phyloP scores from a whole-genome alignment of 2,113 vertebrate species.

The Sylvia atricapilla region DNA sequence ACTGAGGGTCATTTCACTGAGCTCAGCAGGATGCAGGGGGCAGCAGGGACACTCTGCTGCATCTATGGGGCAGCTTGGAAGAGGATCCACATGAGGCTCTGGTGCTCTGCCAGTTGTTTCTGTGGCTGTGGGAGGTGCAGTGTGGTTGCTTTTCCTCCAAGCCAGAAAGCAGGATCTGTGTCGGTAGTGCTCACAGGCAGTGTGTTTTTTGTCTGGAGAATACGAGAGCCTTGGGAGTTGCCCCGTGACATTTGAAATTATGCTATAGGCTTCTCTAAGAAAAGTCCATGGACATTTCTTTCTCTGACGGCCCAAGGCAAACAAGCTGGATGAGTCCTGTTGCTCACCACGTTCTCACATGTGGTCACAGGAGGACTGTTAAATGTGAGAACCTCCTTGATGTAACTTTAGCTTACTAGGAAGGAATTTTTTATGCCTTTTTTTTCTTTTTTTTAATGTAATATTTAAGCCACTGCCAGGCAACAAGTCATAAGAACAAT shows the following conservation, averaged over 20 bases:
- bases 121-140: neutral
- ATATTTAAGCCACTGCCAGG: neutral
- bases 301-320: constrained; percentile 35
- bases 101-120: neutral
- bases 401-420: constrained; percentile 14
- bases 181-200: neutral
- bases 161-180: neutral
- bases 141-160: neutral
- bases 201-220: neutral
- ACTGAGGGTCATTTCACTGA: neutral
- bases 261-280: neutral
- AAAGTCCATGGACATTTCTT: neutral
- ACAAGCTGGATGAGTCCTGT: neutral
- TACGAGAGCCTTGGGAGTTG: neutral
- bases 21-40: neutral
- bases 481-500: constrained; percentile 29
- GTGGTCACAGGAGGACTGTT: neutral
- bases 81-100: neutral
- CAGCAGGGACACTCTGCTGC: neutral
- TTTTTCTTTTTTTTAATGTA: neutral
- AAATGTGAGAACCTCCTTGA: constrained; percentile 31
- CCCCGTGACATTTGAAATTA: neutral
- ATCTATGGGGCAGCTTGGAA: neutral
- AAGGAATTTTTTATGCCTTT: neutral
- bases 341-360: neutral